Conservation (phyloP, 1,140 invertebrate species). For the Apocrypta bakeri region DNA sequence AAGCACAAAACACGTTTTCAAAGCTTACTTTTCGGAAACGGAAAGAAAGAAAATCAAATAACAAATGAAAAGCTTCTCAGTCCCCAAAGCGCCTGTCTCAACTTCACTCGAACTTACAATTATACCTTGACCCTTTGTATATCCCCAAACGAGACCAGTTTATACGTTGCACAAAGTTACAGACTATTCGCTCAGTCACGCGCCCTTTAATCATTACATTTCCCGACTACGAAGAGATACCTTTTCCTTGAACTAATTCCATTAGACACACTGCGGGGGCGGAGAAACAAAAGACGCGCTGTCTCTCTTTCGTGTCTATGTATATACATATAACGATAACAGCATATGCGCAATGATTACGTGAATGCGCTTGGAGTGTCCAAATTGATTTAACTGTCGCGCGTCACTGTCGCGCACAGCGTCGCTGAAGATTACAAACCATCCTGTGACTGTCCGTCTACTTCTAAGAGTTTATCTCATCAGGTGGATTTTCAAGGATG, state of each 20-base stretch:
- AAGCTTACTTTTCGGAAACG: no score
- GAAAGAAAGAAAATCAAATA: no score
- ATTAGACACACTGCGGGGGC: not conserved
- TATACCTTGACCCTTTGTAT: no score
- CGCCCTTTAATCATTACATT: constrained; percentile 13
- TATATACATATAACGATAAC: not conserved
- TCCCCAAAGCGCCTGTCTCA: no score
- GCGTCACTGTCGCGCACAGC: not conserved
- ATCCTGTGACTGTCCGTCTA: not conserved
- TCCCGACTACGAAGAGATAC: not conserved
- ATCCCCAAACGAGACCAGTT: not conserved
- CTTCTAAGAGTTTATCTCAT: no score
- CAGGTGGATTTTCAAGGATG: no score
- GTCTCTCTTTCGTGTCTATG: not conserved
- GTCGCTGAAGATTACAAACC: not conserved
- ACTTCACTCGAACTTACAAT: no score
- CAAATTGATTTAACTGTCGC: constrained; percentile 13
- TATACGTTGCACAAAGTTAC: not conserved
- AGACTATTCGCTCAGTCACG: not conserved
- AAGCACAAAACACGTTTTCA: no score
- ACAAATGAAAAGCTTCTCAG: no score
- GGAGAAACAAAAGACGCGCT: not conserved
- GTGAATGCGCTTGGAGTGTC: not conserved
- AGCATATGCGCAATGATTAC: not conserved
- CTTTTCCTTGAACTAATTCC: constrained; percentile 38